Base-by-base conservation (phyloP, 2,888 invertebrate genomes). In the Herminia tarsipennalis region DNA sequence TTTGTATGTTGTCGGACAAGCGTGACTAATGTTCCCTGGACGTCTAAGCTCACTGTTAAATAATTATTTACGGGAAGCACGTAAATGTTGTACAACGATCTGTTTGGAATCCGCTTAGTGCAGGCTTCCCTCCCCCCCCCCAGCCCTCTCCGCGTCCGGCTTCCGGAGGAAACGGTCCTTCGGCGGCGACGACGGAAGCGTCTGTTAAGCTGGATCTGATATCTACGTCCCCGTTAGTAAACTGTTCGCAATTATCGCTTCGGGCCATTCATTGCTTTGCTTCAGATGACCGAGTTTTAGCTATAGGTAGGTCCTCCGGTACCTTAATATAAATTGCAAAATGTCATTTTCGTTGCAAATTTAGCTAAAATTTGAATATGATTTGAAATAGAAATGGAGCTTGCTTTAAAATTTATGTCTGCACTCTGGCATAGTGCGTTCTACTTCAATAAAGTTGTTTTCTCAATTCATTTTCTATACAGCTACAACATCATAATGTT, bases 141-240 rank as follows among this genome's bases (percentile, higher is more conserved):
- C 51, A 39, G 24, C 40, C 64, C 53, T 58, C 28, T 45, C 71
- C 45, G 34, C 70, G 66, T 75, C 78, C 75, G 73, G 73, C 54
- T 65, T 81, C 81, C 81, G 70, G 55, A 69, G 81, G 82, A 84
- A 81, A 76, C 76, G 70, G 73, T 74, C 73, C 78, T 79, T 69
- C 68, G 71, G 68, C 51, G 66, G 65, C 63, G 54, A 49, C 68
- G 69, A 66, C 77, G 82, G 83, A 81, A 81, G 64, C 75, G 64
- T 67, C 76, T 68, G 76, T 72, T 75, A 74, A 77, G 75, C 73
- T 70, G 73, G 58, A 64, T 69, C 73, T 68, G 78, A 78, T 80
- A 76, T 42, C 56, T 41, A 44, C 58, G 51, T 42, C 37, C 45
- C 53, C 54, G 54, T 62, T 59, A 45, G 66, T 66, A 62, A 67